These are phyloP conservation scores for Myzus persicae DNA, from an alignment of 1,140 invertebrate genomes.

Conservation along the genomic window DNA sequence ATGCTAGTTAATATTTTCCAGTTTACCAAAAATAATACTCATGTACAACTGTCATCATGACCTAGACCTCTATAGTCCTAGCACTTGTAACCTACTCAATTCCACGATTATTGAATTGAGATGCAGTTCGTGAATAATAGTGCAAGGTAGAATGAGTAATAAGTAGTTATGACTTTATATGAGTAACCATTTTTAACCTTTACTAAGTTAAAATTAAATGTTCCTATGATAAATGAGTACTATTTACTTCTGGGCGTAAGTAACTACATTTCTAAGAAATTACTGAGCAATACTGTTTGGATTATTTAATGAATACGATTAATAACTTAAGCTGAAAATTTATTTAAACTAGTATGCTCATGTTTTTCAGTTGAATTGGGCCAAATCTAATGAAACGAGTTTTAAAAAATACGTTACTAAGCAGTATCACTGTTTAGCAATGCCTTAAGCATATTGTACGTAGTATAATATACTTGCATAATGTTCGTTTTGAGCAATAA, in stretches of 20 bases:
- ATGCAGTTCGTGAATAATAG: neutral
- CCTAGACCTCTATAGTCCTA: neutral
- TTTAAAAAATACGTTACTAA: neutral
- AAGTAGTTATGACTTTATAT: neutral
- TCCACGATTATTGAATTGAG: neutral
- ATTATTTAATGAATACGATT: neutral
- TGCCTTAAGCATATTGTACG: constrained; percentile 3
- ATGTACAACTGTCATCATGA: neutral
- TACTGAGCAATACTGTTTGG: neutral
- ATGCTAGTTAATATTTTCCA: neutral
- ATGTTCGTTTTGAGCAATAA: neutral
- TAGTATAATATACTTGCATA: constrained; percentile 24
- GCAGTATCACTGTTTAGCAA: neutral
- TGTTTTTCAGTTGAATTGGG: neutral
- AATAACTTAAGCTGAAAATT: neutral
- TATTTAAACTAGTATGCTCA: neutral
- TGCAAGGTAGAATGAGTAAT: neutral
- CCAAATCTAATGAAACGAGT: constrained; percentile 15
- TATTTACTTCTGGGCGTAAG: neutral
- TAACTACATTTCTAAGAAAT: neutral
- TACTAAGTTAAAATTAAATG: neutral
- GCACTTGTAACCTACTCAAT: neutral
- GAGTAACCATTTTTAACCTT: neutral
- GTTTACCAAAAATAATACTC: neutral
- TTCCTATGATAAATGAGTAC: neutral